These are phyloP conservation scores for Ellobius talpinus DNA, from an alignment of 2,113 vertebrate species.

Conservation along the genomic window DNA sequence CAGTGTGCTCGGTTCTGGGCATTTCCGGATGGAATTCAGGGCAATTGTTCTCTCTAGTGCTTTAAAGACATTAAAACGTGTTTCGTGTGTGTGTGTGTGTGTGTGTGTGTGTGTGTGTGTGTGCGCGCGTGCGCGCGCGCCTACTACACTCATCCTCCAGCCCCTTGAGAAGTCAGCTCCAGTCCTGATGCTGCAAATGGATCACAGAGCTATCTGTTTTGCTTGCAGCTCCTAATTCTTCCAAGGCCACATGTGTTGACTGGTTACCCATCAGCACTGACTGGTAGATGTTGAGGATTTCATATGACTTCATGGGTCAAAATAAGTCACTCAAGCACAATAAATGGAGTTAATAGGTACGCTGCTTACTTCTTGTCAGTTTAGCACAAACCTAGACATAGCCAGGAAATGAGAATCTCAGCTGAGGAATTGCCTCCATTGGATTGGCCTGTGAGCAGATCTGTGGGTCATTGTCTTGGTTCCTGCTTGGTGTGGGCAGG, in stretches of 20 bases:
- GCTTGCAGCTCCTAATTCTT: neutral
- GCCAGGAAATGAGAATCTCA: too few species aligned
- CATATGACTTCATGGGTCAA: neutral
- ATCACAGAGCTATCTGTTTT: neutral
- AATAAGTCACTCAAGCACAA: neutral
- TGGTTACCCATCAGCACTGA: neutral
- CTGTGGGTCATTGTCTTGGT: neutral
- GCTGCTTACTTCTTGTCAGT: neutral
- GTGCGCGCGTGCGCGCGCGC: rapidly evolving
- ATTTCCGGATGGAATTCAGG: neutral
- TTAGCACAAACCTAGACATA: neutral
- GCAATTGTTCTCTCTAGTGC: neutral
- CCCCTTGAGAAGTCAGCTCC: neutral
- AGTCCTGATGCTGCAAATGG: neutral
- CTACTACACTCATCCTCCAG: neutral
- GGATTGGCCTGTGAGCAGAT: neutral
- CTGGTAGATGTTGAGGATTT: neutral
- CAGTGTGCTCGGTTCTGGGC: neutral
- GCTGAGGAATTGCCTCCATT: neutral
- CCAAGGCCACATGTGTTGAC: neutral
- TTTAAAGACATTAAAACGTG: conserved; percentile 38
- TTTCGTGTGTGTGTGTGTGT: neutral
- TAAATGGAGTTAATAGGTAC: neutral
- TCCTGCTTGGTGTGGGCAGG: neutral
- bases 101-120: too few species aligned